phyloP scores from a whole-genome alignment of 2,888 invertebrate species.

The Nemoura dubitans region DNA sequence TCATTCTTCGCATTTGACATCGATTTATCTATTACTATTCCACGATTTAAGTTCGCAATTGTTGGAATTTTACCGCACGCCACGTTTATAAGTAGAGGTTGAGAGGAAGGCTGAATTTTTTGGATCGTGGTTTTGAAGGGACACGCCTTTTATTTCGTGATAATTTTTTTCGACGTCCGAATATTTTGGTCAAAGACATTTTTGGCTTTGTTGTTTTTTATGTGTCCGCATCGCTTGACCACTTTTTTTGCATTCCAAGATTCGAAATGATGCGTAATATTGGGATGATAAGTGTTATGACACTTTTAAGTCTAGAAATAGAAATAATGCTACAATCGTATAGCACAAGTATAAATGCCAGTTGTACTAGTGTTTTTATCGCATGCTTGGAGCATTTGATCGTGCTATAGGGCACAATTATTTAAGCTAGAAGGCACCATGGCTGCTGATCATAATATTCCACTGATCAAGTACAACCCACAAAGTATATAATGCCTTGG shows the following conservation, averaged over 20 bases:
- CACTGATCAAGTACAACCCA: no score
- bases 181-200: neutral
- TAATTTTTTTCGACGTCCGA: neutral
- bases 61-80: neutral
- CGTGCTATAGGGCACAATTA: no score
- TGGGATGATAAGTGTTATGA: no score
- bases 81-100: neutral
- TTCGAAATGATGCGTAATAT: no score
- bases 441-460: no score
- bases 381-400: no score
- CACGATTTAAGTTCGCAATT: neutral
- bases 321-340: no score
- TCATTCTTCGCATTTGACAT: neutral
- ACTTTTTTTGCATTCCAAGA: neutral
- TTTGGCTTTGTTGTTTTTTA: neutral
- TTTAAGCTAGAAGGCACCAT: no score
- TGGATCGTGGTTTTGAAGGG: neutral
- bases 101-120: neutral
- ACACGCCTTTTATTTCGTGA: neutral
- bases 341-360: no score
- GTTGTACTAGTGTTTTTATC: no score
- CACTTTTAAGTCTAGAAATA: no score
- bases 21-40: neutral
- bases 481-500: no score
- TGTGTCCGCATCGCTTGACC: neutral